Percentiles rank a stretch among this genome's conserved stretches.
Conservation (phyloP, 2,888 invertebrate species). For the Drosophila sordidapex region DNA sequence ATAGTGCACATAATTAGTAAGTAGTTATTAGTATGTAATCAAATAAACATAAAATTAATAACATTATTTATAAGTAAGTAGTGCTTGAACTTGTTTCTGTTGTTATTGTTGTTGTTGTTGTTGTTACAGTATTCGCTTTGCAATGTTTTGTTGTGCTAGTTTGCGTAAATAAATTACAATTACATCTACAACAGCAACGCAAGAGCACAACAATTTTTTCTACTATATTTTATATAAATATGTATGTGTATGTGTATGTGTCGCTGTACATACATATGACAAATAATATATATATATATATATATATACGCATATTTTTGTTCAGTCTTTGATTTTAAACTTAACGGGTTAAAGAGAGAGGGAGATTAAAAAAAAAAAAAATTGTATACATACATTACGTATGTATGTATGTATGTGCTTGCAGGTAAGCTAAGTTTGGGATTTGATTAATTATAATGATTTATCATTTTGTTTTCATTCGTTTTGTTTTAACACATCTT, state of each 20-base stretch:
- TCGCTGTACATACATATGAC: constrained; percentile 9
- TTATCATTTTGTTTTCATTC: constrained; percentile 20
- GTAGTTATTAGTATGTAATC: constrained; percentile 67
- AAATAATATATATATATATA: constrained; percentile 24
- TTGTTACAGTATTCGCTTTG: constrained; percentile 8
- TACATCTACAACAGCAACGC: constrained; percentile 44
- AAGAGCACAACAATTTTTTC: constrained; percentile 42
- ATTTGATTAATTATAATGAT: constrained; percentile 36
- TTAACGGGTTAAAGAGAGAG: constrained; percentile 67
- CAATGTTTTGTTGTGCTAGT: constrained; percentile 24
- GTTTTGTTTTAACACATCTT: constrained; percentile 25
- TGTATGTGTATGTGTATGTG: constrained; percentile 1
- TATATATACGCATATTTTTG: constrained; percentile 58
- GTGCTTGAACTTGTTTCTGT: constrained; percentile 34
- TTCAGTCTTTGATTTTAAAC: constrained; percentile 75
- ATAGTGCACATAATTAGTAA: constrained; percentile 59
- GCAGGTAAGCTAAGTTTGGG: constrained; percentile 41
- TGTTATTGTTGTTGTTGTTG: constrained; percentile 10
- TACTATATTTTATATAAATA: constrained; percentile 46
- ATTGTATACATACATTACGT: constrained; percentile 17
- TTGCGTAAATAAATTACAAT: constrained; percentile 45
- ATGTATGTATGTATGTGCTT: constrained; percentile 10
- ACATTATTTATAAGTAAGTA: constrained; percentile 49
- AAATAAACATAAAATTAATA: constrained; percentile 58
- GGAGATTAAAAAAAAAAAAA: constrained; percentile 20